Evolutionary conservation across 2,113 vertebrate genomes (phyloP).

Genomic region (Epinephelus lanceolatus): DNA sequence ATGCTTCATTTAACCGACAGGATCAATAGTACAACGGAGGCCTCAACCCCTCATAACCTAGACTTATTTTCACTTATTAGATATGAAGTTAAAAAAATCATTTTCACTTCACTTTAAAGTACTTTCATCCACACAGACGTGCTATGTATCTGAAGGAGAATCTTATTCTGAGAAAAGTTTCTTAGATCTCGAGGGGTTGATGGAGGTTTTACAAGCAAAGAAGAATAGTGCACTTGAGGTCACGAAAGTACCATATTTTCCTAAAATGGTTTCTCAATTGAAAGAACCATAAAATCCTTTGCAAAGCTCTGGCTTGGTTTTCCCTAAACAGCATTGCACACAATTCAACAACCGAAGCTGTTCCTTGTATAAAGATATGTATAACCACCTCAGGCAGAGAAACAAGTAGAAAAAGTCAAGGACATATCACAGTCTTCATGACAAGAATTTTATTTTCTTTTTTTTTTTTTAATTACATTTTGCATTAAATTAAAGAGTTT

Average conservation of each 20-base stretch:
- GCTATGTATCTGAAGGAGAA: constrained; percentile 14
- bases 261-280: constrained; percentile 3
- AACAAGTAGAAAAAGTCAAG: constrained; percentile 63
- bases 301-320: constrained; percentile 19
- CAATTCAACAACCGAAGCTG: constrained; percentile 28
- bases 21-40: constrained; percentile 17
- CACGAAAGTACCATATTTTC: constrained; percentile 43
- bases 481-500: constrained; percentile 92
- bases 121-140: constrained; percentile 28
- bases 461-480: constrained; percentile 92
- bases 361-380: constrained; percentile 3
- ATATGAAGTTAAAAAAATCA: constrained; percentile 24
- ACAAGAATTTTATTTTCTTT: constrained; percentile 89
- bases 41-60: constrained; percentile 26
- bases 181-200: constrained; percentile 33
- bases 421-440: constrained; percentile 71
- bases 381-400: constrained; percentile 32
- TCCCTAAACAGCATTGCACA: constrained; percentile 12
- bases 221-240: constrained; percentile 40
- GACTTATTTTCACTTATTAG: constrained; percentile 11
- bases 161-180: constrained; percentile 33
- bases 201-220: constrained; percentile 28
- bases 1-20: constrained; percentile 44
- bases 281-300: constrained; percentile 36
- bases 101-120: constrained; percentile 34